Percentiles rank a stretch among this genome's conserved stretches.
Evolutionary conservation across 2,113 vertebrate genomes (phyloP).

Genomic region (Jaculus jaculus): DNA sequence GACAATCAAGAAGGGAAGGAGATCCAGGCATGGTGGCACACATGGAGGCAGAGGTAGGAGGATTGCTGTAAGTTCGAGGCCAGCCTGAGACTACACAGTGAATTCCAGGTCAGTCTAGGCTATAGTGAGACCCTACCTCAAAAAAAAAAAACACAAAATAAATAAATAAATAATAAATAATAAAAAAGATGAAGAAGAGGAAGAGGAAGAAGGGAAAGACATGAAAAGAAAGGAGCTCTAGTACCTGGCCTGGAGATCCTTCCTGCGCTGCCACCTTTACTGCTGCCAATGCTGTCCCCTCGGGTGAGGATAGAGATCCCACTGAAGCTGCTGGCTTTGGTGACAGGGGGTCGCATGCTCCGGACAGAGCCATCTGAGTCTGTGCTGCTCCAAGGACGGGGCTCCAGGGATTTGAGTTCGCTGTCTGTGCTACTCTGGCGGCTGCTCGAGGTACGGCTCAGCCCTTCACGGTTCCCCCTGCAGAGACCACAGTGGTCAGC

Average conservation of each 20-base stretch:
- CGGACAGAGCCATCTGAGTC: constrained; percentile 96
- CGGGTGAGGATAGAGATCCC: constrained; percentile 98
- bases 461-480: constrained; percentile 94
- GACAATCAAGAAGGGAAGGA: background rate
- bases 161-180: no score
- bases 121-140: no score
- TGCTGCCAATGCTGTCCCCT: constrained; percentile 95
- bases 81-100: no score
- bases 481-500: constrained; percentile 70
- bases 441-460: constrained; percentile 94
- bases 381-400: constrained; percentile 98
- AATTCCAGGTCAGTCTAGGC: no score
- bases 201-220: no score
- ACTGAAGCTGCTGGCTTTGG: constrained; percentile 99
- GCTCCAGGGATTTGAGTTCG: constrained; percentile 96
- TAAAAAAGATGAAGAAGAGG: no score
- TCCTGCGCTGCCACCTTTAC: constrained; percentile 91
- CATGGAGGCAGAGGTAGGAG: no score
- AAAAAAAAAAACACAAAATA: no score
- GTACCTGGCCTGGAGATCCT: constrained; percentile 92
- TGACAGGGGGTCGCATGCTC: constrained; percentile 94
- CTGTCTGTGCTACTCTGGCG: constrained; percentile 99
- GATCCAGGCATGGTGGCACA: no score
- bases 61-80: no score
- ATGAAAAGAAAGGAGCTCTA: constrained; percentile 3